Conservation (phyloP, 2,888 invertebrate genomes). For the Flexamia atlantica region DNA sequence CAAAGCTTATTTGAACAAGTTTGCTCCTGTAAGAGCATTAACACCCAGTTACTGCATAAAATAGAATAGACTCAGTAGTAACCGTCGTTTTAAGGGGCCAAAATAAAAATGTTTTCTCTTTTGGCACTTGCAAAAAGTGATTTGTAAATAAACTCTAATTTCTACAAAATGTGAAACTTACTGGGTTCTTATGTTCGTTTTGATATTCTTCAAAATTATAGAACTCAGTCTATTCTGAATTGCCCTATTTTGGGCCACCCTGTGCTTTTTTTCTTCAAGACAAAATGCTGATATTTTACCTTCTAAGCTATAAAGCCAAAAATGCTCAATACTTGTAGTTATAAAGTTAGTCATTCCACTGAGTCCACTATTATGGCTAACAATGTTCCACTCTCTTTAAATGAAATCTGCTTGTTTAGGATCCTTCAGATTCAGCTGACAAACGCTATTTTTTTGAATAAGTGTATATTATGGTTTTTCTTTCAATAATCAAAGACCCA, state of each 20-base stretch:
- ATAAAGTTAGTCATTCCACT: background rate
- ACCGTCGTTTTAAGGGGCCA: constrained; percentile 35
- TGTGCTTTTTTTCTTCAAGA: background rate
- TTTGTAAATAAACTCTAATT: constrained; percentile 15
- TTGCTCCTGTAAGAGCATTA: background rate
- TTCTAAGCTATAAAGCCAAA: background rate
- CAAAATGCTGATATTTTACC: background rate
- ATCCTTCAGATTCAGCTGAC: too few relatives aligned
- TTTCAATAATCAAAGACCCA: too few relatives aligned
- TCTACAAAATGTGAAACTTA: background rate
- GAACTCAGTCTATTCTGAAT: background rate
- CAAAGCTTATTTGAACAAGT: background rate
- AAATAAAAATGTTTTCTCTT: constrained; percentile 26
- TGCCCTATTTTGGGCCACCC: background rate
- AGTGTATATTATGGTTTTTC: too few relatives aligned
- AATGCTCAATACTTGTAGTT: constrained; percentile 9
- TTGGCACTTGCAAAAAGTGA: background rate
- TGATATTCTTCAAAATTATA: background rate
- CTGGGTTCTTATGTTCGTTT: background rate
- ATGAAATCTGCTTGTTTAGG: too few relatives aligned
- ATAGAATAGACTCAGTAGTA: constrained; percentile 20
- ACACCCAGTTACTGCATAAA: background rate
- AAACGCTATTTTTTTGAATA: too few relatives aligned
- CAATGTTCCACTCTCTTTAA: too few relatives aligned
- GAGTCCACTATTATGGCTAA: background rate